Base-by-base conservation (phyloP, 1,140 invertebrate species). In the Tribolium madens region DNA sequence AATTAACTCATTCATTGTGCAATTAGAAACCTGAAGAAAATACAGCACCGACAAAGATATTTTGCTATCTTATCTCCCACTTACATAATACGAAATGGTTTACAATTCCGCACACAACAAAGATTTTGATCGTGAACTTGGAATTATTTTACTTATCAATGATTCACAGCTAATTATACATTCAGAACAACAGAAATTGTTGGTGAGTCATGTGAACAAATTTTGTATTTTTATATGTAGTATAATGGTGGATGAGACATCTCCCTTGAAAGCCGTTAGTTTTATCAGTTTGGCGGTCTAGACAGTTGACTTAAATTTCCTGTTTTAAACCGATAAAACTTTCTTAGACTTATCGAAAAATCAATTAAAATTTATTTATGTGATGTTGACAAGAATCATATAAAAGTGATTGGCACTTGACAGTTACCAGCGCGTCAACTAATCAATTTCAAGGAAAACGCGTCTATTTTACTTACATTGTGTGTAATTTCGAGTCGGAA, bases 361-460 rank as follows among this genome's bases (percentile, higher is more conserved):
- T 71, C 14, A 17, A 71, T 47, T 48, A 47, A 46, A 31, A 12
- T 12, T 36, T 6, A 14, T 47, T 71, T 47, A 14, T 13, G 14
- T 71, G 42, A 10, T 57, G 53, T 60, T 60, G 53, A 60, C 53
- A 57, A 21, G 15, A 21, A 18, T 57, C 15, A 57, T 21, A 13
- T 9, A 52, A 57, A 60, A n/a, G n/a, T 60, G 18, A 60, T 60
- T 60, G 53, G 18, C 53, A 60, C 17, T 57, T 21, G 4, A 21
- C 15, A 57, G 52, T 57, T 57, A 7, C 17, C 17, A 21, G 52
- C 21, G 47, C 68, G 68, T 48, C 13, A 71, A 46, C 17, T 4
- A 18, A 71, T 71, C 26, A 69, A n/a, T 69, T 17, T 71, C 69
- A 71, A 71, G 69, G 69, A 71, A 71, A 71, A 71, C 69, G 31